Conservation (phyloP, 53 echinoderm and acorn worm species). For the Holothuria leucospilota region DNA sequence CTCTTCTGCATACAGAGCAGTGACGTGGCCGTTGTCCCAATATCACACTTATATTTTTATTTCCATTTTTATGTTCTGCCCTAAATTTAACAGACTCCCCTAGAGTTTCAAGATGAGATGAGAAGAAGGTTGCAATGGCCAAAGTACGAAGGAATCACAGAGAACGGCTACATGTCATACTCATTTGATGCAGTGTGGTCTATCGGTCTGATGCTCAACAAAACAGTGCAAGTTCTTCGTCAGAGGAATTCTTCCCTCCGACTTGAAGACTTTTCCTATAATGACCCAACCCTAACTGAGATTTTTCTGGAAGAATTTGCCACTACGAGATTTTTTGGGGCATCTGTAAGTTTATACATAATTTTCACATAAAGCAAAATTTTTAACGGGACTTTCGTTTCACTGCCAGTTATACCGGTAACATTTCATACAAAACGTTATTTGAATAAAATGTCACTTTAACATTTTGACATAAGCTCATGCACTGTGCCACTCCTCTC, state of each 20-base stretch:
- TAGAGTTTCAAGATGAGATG: neutral
- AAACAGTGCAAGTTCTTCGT: neutral
- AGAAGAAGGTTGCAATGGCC: neutral
- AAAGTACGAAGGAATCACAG: slow-evolving; percentile 1
- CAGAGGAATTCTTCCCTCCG: neutral
- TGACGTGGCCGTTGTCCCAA: too few species aligned
- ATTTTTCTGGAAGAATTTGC: slow-evolving; percentile 23
- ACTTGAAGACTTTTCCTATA: slow-evolving; percentile 28
- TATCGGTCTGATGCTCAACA: slow-evolving; percentile 16
- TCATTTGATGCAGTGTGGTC: slow-evolving; percentile 25
- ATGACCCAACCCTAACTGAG: neutral
- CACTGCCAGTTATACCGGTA: too few species aligned
- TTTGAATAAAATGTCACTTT: too few species aligned
- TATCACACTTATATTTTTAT: too few species aligned
- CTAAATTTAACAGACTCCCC: neutral
- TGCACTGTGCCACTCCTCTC: too few species aligned
- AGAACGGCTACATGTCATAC: slow-evolving; percentile 30
- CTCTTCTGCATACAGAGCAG: too few species aligned
- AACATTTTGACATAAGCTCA: too few species aligned
- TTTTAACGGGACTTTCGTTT: too few species aligned
- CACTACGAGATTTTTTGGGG: slow-evolving; percentile 5
- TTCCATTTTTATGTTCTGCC: too few species aligned
- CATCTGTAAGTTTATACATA: slow-evolving; percentile 3
- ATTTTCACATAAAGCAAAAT: too few species aligned
- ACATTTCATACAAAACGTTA: too few species aligned